Base-by-base conservation (phyloP, 1,140 invertebrate genomes). In the Drosophila simulans region DNA sequence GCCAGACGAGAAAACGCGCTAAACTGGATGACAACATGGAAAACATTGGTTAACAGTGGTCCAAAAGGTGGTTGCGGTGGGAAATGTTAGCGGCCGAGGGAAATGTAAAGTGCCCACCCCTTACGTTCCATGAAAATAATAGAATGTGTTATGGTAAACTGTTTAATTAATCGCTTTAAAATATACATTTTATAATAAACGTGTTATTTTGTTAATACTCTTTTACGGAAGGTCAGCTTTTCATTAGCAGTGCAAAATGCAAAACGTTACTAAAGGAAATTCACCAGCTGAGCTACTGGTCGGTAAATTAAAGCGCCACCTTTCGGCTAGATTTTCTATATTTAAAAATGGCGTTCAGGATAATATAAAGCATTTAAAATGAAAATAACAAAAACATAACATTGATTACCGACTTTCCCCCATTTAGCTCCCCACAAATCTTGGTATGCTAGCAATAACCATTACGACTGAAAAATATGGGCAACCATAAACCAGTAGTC, bases 1-100 rank as follows among this genome's bases (percentile, higher is more conserved):
- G 65, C 82, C 68, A 45, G 51, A 49, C 78, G 63, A 77, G 73
- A 63, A 74, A 77, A 72, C 80, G 65, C 57, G 66, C 68, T 77
- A 54, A 86, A 86, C 81, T 85, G 81, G 52, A 59, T 48, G 35
- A 57, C 20, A 70, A 40, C 46, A 34, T 55, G 66, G 64, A 53
- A 70, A 70, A 35, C 65, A 48, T 27, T 35, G n/a, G 4, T 45
- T 43, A 68, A 66, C 65, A 69, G 46, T 2, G 34, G 10, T n/a
- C 37, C 59, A 40, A 40, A 34, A 20, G 34, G 40, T 49, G 49
- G 34, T 60, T 72, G 43, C 13, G 56, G 4, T 20, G 69, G 69
- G 48, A 72, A 72, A 72, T 72, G 54, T 45, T 51, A 60, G 31
- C 7, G 20, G 13, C 8, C n/a, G 2, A 53, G 79, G 66, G 65